Evolutionary conservation across 2,113 vertebrate genomes (phyloP), one percentile per base, ranked within the genome.

Genomic region (Xenopus laevis): DNA sequence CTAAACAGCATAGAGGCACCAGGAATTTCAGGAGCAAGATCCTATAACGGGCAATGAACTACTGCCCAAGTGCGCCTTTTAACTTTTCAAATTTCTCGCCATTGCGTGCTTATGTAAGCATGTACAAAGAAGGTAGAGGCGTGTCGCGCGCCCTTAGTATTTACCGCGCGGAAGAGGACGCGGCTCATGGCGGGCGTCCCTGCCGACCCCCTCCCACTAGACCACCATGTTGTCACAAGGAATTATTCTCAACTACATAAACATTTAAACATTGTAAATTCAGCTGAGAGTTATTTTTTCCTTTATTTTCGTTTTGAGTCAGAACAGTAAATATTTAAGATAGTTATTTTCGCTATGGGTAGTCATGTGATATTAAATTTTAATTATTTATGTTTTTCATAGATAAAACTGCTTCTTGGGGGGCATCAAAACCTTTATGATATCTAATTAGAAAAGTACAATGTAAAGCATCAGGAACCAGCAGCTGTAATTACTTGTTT

Each of bases 401-500:
- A 55, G 53, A 55, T 55, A 55, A 55, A 55, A 55, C 53, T n/a
- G 7, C 53, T 55, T n/a, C 53, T 55, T 55, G 53, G 53, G 53
- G 53, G 53, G 53, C 18, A 55, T 55, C 53, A 55, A 55, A 55
- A n/a, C 17, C 7, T 55, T 55, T 50, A 50, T 50, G 17, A 55
- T 55, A 55, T 55, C 53, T 55, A 55, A 55, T 55, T 55, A 55
- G 53, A 55, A 55, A 55, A 55, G 15, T n/a, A 55, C 15, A n/a
- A n/a, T 13, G 15, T 55, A 55, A 16, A 55, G 17, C 4, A 55
- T 16, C 15, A 55, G 53, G 17, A 55, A 55, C 17, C 53, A 55
- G 4, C 7, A 65, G 30, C 63, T 65, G 40, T 45, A 65, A 65
- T 65, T 33, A 65, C 63, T 44, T 45, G 30, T 44, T 45, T 65